Evolutionary conservation across 2,113 vertebrate genomes (phyloP), one percentile per base, ranked within the genome.

Genomic region (Plecotus auritus): DNA sequence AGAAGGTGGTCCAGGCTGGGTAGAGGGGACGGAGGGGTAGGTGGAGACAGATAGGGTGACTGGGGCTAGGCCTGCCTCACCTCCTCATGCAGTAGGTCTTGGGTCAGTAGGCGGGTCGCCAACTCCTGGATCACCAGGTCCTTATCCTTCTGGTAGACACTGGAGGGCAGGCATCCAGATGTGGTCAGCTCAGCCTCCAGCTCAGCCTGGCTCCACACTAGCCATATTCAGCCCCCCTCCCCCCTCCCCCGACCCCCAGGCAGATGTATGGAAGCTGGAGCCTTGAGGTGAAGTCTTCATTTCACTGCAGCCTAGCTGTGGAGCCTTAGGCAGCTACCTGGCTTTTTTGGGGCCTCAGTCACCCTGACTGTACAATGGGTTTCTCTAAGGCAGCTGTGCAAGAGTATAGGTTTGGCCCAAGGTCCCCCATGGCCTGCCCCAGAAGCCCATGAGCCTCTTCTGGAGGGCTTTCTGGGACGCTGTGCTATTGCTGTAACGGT

Each of bases 61-160:
- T 11, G 70, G 45, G 69, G 26, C 40, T 30, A 9, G 67, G 61
- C 28, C 35, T 72, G 70, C 59, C 97, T 96, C 78, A 99, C 99
- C 14, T 99, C 98, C 69, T 99, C 98, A 74, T 97, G 98, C 72
- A 99, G 97, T 45, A 99, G 97, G 94, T 99, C 99, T 96, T 99
- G 99, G 91, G 98, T 97, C 73, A 99, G 97, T 0, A 99, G 99
- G 66, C 97, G 94, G 17, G 96, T 97, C 0, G 98, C 98, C 32
- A 99, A 90, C 93, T 99, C 99, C 78, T 96, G 98, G 94, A 99
- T 96, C 89, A 98, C 98, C 98, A 99, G 98, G 84, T 98, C 87
- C 35, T 98, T 98, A 2, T 97, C 98, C 35, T 98, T 98, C 78
- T 99, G 98, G 7, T 98, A 98, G 84, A 99, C 98, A n/a, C 99